Evolutionary conservation across 2,888 invertebrate genomes (phyloP).

Genomic region (Bombyx huttoni): DNA sequence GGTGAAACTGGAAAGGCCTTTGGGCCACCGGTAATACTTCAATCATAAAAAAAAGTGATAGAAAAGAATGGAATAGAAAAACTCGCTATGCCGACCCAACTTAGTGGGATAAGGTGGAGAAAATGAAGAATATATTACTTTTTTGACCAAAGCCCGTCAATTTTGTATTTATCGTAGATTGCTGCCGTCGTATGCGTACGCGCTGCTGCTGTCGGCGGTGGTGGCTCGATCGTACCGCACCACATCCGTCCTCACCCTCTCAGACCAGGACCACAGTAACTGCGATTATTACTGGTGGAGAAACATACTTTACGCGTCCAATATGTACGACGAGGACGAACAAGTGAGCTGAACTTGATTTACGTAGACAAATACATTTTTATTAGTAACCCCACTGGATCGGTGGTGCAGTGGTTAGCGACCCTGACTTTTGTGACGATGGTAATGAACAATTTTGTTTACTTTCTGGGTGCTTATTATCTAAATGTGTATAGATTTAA

Average conservation of each 20-base stretch:
- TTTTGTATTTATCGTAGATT: conserved; percentile 41
- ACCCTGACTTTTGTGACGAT: too few species aligned
- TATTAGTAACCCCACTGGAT: background rate
- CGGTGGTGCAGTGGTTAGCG: too few species aligned
- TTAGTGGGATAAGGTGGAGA: too few species aligned
- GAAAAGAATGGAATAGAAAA: too few species aligned
- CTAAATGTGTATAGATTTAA: too few species aligned
- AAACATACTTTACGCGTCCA: conserved; percentile 75
- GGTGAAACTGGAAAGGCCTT: too few species aligned
- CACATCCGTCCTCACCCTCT: conserved; percentile 52
- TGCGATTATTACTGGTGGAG: conserved; percentile 76
- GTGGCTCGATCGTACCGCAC: conserved; percentile 24
- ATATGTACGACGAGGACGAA: conserved; percentile 69
- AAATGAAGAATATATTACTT: background rate
- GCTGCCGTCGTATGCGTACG: conserved; percentile 74
- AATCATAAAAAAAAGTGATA: too few species aligned
- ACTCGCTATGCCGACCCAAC: too few species aligned
- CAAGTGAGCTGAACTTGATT: conserved; percentile 53
- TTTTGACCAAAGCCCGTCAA: too few species aligned
- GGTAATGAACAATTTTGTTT: too few species aligned
- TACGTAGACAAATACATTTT: background rate
- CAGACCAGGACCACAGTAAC: conserved; percentile 67
- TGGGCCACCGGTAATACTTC: too few species aligned
- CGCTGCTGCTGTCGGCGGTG: conserved; percentile 65
- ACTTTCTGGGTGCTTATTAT: too few species aligned